A percentile compares a stretch with the other conserved stretches of the same genome.
These are phyloP conservation scores for Plagodis dolabraria DNA, from an alignment of 2,888 invertebrate species.

Conservation along the genomic window DNA sequence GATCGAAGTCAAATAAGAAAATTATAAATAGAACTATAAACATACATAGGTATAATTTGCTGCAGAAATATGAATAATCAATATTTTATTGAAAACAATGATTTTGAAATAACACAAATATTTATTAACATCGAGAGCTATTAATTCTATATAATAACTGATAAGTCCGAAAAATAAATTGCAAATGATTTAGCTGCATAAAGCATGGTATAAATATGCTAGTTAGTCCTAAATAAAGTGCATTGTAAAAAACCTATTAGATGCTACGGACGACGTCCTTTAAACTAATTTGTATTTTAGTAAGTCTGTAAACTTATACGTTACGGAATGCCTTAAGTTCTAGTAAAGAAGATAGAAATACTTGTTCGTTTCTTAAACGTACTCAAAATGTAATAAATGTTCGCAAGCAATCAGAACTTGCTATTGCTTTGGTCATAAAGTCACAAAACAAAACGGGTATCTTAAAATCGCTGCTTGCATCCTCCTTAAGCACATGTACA, in stretches of 20 bases:
- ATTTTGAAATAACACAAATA: too few species aligned
- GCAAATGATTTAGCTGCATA: constrained; percentile 13
- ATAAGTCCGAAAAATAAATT: constrained; percentile 25
- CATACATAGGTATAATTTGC: too few species aligned
- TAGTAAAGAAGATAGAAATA: constrained; percentile 8
- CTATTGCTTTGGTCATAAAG: constrained; percentile 41
- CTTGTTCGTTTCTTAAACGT: constrained; percentile 9
- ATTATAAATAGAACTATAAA: too few species aligned
- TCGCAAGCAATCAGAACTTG: constrained; percentile 23
- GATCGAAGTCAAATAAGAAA: too few species aligned
- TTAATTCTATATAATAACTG: constrained; percentile 21
- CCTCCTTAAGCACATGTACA: too few species aligned
- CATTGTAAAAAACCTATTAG: constrained; percentile 21
- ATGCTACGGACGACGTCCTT: constrained; percentile 12
- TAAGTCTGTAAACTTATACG: constrained; percentile 10
- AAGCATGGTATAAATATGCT: constrained; percentile 1
- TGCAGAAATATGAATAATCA: too few species aligned
- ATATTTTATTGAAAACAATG: too few species aligned
- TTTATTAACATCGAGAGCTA: background rate
- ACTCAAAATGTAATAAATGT: constrained; percentile 14
- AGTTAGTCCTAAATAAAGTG: constrained; percentile 14
- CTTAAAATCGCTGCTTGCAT: too few species aligned
- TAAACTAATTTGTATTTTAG: constrained; percentile 6
- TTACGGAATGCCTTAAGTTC: constrained; percentile 22
- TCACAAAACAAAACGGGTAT: background rate